A percentile compares a stretch with the other conserved stretches of the same genome.
Evolutionary conservation across 1,140 invertebrate genomes (phyloP).

Genomic region (Calliphora vicina): DNA sequence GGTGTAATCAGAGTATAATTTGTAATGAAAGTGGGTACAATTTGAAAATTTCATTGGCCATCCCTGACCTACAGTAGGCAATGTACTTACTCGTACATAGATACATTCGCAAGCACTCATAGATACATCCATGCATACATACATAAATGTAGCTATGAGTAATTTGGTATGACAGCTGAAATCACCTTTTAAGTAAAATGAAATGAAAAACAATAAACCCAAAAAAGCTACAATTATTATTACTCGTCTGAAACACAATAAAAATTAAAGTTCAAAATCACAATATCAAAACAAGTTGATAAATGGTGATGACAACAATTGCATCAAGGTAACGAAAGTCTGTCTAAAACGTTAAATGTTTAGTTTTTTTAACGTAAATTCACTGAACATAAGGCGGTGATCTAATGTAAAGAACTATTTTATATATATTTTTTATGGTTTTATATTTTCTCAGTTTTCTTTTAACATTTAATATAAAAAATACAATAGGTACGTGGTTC

Average conservation of each 20-base stretch:
- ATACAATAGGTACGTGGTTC: neutral
- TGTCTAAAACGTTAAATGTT: neutral
- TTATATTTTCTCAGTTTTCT: neutral
- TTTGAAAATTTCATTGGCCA: too few species aligned
- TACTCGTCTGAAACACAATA: neutral
- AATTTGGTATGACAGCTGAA: neutral
- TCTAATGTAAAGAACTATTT: neutral
- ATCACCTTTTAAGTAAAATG: neutral
- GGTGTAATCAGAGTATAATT: too few species aligned
- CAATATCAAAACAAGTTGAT: neutral
- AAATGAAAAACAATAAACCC: neutral
- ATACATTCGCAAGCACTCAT: too few species aligned
- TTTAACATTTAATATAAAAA: neutral
- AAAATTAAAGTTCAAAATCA: conserved; percentile 7
- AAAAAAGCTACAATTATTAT: neutral
- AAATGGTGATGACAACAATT: neutral
- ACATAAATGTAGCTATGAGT: too few species aligned
- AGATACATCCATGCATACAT: too few species aligned
- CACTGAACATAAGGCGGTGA: neutral
- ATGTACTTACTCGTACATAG: too few species aligned
- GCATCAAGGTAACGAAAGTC: neutral
- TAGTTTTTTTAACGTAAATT: too few species aligned
- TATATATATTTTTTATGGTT: neutral
- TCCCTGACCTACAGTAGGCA: too few species aligned
- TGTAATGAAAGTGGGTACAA: too few species aligned